Evolutionary conservation across 1,140 invertebrate species (phyloP).

Genomic region (Drosophila kikkawai): DNA sequence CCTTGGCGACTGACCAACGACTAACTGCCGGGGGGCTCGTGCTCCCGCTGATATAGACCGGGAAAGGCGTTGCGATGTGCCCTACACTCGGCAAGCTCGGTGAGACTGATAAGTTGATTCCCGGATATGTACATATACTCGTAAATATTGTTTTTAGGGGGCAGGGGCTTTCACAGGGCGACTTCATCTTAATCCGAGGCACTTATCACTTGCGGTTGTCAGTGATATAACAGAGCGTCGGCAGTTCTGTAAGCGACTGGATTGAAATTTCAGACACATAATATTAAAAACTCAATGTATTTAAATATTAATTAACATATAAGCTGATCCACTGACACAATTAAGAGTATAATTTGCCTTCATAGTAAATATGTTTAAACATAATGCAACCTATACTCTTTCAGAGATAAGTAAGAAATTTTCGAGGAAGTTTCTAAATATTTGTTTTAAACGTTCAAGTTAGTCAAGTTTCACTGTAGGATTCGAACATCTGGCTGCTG

Average conservation of each 20-base stretch:
- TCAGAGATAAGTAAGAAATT: neutral
- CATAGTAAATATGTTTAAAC: neutral
- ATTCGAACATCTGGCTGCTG: constrained; percentile 26
- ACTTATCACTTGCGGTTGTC: constrained; percentile 29
- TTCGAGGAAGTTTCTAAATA: neutral
- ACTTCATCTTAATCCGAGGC: neutral
- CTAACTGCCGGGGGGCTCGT: constrained; percentile 39
- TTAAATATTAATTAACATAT: constrained; percentile 1
- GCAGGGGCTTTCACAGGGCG: constrained; percentile 23
- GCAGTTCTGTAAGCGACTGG: constrained; percentile 19
- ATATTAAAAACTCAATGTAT: neutral
- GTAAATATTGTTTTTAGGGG: neutral
- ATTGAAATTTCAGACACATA: constrained; percentile 10
- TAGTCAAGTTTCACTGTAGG: constrained; percentile 2
- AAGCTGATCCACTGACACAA: constrained; percentile 8
- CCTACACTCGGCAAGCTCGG: constrained; percentile 5
- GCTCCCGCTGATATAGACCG: constrained; percentile 38
- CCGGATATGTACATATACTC: neutral
- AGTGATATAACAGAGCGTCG: constrained; percentile 34
- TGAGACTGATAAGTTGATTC: constrained; percentile 5
- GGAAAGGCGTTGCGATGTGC: constrained; percentile 18
- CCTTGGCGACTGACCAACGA: constrained; percentile 24
- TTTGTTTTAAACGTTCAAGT: neutral
- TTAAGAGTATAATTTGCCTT: neutral
- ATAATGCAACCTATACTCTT: neutral